These are phyloP conservation scores for Sarcophilus harrisii DNA, from an alignment of 2,797 vertebrate genomes.

Conservation along the genomic window DNA sequence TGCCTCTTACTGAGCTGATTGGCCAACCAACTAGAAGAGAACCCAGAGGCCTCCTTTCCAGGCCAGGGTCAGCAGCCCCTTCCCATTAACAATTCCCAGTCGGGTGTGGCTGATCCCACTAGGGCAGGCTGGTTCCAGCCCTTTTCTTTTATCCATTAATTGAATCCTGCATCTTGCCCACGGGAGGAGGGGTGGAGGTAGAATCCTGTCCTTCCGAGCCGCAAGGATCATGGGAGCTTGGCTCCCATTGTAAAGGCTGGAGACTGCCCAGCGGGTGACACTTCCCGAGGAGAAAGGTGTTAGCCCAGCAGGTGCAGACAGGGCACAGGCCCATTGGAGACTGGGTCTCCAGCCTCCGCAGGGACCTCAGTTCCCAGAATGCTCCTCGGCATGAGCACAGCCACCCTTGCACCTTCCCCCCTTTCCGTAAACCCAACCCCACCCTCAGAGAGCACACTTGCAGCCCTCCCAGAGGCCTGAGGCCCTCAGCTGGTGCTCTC, in stretches of 20 bases:
- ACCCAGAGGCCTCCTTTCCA: background rate
- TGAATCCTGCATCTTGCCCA: slow-evolving; percentile 78
- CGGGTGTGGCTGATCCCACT: slow-evolving; percentile 53
- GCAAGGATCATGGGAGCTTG: slow-evolving; percentile 83
- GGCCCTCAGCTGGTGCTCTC: no score
- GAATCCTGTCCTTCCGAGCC: slow-evolving; percentile 78
- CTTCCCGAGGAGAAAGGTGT: slow-evolving; percentile 19
- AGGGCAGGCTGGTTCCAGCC: background rate
- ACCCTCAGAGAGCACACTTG: no score
- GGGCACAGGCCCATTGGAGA: background rate
- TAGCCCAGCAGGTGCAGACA: background rate
- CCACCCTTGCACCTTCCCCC: no score
- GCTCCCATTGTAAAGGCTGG: slow-evolving; percentile 56
- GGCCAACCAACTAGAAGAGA: background rate
- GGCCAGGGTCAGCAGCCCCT: background rate
- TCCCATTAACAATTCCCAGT: background rate
- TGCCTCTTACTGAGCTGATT: background rate
- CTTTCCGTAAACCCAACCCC: no score
- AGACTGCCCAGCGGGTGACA: slow-evolving; percentile 44
- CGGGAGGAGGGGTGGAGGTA: slow-evolving; percentile 69
- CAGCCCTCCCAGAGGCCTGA: no score
- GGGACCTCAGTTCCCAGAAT: background rate
- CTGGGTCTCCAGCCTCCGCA: background rate
- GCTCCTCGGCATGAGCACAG: no score
- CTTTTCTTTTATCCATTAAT: slow-evolving; percentile 71